Base-by-base conservation (phyloP, 2,113 vertebrate genomes). In the Kryptolebias marmoratus region DNA sequence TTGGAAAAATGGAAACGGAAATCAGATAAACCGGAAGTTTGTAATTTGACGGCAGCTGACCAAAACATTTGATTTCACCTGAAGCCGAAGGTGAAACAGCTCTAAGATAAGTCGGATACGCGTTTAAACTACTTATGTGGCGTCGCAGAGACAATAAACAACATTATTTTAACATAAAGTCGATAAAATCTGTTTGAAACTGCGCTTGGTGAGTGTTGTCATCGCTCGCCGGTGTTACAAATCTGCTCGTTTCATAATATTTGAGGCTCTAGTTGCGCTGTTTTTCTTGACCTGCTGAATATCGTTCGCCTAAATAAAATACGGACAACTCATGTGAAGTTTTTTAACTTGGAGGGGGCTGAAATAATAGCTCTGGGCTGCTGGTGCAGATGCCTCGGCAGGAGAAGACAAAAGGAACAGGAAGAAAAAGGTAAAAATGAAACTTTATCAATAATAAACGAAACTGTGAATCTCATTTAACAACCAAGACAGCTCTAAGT, bases 351-450 rank as follows among this genome's bases (percentile, higher is more conserved):
- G 1, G 12, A 3, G 30, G 2, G 50, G 42, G 11, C 3, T 7
- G 8, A 42, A 42, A 42, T 42, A 42, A 0, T 4, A 16, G 28
- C 31, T 39, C 22, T 22, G 22, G 22, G 36, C 16, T 8, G 1
- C 2, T 8, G 14, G 68, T 22, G 58, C 83, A 68, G 67, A 92
- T 92, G 91, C 45, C 89, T 87, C 80, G 66, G 30, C 28, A 68
- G 55, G 66, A 78, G 13, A 89, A 79, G 42, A 59, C 77, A 47
- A 77, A 62, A 10, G 64, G 18, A 45, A 78, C n/a, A 73, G 73
- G 65, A 15, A 57, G 22, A 2, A 84, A 82, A 64, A 87, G 90
- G 91, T 91, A 78, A 83, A 64, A 63, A 27, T 8, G 27, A 22
- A 22, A 22, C 22, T 22, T 22, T 22, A 22, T 22, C 22, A 22